phyloP scores from a whole-genome alignment of 2,113 vertebrate genomes.

The Hemiprocne comata region DNA sequence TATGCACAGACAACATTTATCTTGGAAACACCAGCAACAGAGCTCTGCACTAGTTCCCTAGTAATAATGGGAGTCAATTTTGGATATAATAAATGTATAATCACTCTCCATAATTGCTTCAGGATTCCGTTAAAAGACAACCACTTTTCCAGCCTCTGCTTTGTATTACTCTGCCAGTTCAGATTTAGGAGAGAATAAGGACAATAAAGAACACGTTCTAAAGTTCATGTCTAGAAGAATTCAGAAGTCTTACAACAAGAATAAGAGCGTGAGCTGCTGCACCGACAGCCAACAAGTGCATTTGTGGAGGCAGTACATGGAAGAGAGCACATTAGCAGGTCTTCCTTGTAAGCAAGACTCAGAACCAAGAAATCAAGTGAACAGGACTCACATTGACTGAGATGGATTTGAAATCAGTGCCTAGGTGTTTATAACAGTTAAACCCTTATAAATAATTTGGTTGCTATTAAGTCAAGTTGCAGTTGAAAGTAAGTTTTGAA shows the following conservation, averaged over 20 bases:
- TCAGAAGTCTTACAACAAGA: neutral
- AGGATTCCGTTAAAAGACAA: neutral
- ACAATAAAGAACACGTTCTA: neutral
- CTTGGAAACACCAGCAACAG: neutral
- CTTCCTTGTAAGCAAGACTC: neutral
- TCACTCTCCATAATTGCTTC: neutral
- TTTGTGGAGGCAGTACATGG: neutral
- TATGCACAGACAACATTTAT: neutral
- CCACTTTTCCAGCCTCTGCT: neutral
- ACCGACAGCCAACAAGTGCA: neutral
- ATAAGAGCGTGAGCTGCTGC: neutral
- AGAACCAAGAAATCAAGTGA: neutral
- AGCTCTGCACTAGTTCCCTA: neutral
- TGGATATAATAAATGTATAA: neutral
- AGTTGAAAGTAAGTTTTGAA: neutral
- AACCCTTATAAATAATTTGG: neutral
- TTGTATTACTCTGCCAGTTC: neutral
- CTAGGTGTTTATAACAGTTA: neutral
- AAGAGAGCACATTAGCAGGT: neutral
- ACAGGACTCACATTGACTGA: neutral
- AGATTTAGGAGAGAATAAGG: neutral
- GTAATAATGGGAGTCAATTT: neutral
- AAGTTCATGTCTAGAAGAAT: neutral
- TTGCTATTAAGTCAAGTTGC: neutral
- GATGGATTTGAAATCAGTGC: neutral